phyloP scores from a whole-genome alignment of 2,113 vertebrate species.

The Stictonetta naevosa region DNA sequence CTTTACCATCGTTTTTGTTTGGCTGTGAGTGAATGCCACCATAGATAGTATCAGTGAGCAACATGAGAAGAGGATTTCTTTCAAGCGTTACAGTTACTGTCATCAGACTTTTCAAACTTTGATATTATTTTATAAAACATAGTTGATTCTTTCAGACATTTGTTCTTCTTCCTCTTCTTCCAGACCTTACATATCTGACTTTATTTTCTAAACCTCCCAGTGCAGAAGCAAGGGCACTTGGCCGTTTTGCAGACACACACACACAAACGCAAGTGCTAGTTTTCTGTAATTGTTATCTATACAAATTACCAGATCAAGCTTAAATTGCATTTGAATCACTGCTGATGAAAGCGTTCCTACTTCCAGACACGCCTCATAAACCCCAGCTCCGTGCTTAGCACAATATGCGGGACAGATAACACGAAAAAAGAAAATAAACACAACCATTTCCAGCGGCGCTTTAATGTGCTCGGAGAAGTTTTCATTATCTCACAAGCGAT shows the following conservation, averaged over 20 bases:
- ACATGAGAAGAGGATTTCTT: background rate
- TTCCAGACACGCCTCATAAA: background rate
- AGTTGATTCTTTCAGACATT: background rate
- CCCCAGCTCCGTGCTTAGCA: background rate
- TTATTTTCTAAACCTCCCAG: background rate
- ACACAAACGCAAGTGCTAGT: background rate
- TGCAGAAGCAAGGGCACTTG: background rate
- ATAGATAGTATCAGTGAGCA: background rate
- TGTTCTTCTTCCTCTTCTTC: background rate
- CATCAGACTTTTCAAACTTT: background rate
- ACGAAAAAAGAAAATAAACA: background rate
- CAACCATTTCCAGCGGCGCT: background rate
- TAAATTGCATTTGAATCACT: background rate
- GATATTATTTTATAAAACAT: background rate
- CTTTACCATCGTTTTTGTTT: background rate
- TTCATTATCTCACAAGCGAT: background rate
- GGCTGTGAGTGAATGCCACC: rapidly evolving
- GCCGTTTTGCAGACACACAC: background rate
- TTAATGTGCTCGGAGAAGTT: background rate
- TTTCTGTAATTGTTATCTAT: background rate
- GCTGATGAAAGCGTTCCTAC: background rate
- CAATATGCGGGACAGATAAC: background rate
- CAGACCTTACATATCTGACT: background rate
- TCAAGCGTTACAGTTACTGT: background rate
- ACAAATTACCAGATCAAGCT: background rate